These are phyloP conservation scores for Melanocharis versteri DNA, from an alignment of 2,113 vertebrate genomes.

Conservation along the genomic window DNA sequence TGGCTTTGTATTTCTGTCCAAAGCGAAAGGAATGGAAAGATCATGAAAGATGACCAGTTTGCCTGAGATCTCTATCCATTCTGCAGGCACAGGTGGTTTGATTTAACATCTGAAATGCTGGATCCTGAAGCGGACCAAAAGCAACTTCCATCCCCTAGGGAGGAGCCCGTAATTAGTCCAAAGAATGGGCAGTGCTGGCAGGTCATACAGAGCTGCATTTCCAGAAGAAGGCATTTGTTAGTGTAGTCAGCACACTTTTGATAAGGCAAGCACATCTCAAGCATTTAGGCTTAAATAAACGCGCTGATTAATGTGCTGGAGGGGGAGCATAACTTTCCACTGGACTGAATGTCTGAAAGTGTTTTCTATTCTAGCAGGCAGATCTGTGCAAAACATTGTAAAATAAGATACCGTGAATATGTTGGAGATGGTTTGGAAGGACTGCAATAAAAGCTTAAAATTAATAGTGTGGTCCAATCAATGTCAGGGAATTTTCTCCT, in stretches of 20 bases:
- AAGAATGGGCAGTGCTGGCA: conserved; percentile 10
- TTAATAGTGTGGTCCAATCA: not conserved
- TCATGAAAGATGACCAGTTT: conserved; percentile 19
- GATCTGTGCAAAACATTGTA: not conserved
- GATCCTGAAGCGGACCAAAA: not conserved
- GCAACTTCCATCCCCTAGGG: not conserved
- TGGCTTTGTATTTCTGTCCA: not conserved
- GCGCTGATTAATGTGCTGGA: not conserved
- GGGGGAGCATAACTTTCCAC: not conserved
- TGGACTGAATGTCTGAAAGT: not conserved
- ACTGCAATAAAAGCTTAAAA: not conserved
- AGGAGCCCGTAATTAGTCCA: not conserved
- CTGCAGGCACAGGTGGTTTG: conserved; percentile 36
- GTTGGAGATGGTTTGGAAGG: not conserved
- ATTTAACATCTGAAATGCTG: not conserved
- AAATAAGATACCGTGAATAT: not conserved
- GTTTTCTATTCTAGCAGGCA: not conserved
- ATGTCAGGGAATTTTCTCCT: not conserved
- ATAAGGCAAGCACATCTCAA: conserved; percentile 21
- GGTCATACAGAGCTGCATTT: not conserved
- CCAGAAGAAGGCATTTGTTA: not conserved
- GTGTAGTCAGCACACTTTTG: not conserved
- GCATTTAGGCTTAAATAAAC: conserved; percentile 23
- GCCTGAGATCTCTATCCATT: conserved; percentile 13
- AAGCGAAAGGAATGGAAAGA: not conserved